Percentiles rank a stretch among this genome's conserved stretches.
Conservation (phyloP, 2,113 vertebrate species). For the Otocyon megalotis region DNA sequence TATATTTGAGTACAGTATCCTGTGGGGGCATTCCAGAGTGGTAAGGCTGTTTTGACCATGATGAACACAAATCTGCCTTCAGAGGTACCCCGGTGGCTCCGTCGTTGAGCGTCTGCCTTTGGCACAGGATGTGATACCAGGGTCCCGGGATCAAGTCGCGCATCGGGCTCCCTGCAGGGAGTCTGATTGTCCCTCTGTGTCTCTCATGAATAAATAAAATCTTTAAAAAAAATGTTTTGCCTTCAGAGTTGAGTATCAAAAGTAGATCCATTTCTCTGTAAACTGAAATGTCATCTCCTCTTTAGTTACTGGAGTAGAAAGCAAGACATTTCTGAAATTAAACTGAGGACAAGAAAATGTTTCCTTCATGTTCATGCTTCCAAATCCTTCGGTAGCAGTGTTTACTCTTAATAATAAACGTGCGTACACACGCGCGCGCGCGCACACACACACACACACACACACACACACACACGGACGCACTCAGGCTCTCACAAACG, state of each 20-base stretch:
- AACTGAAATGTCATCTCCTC: slow-evolving; percentile 12
- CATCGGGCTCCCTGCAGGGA: no score
- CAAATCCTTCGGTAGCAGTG: not conserved
- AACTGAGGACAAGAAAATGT: not conserved
- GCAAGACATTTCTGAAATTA: not conserved
- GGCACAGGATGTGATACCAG: no score
- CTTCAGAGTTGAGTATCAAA: slow-evolving; percentile 25
- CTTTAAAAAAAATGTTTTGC: not conserved
- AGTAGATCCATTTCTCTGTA: not conserved
- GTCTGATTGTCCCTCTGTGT: no score
- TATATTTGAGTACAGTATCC: not conserved
- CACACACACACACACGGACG: not conserved
- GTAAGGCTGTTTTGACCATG: not conserved
- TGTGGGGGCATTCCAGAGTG: not conserved
- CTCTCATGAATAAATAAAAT: no score
- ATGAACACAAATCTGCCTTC: slow-evolving; percentile 9
- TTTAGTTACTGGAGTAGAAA: not conserved
- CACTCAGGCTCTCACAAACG: no score
- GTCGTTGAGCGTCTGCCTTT: no score
- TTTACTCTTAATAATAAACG: not conserved
- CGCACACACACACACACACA: no score
- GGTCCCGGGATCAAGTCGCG: no score
- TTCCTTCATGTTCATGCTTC: not conserved
- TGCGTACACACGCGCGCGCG: no score
- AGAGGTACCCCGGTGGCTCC: not conserved